phyloP scores from a whole-genome alignment of 2,888 invertebrate species.

The Monochamus alternatus region DNA sequence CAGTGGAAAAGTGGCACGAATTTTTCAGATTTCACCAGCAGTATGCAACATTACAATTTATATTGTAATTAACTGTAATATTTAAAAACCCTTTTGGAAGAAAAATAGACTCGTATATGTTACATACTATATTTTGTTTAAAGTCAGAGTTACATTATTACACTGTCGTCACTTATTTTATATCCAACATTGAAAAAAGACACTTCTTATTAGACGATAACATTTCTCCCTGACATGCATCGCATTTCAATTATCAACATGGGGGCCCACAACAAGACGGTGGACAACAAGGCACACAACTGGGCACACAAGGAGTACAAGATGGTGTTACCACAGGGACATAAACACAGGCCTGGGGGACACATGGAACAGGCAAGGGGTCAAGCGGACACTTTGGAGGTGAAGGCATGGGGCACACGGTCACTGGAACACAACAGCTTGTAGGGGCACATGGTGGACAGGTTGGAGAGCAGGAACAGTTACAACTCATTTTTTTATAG shows the following conservation, averaged over 20 bases:
- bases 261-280: slow-evolving; percentile 5
- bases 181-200: neutral
- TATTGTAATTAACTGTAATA: no score
- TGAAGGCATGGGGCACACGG: slow-evolving; percentile 49
- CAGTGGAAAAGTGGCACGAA: no score
- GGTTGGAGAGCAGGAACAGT: slow-evolving; percentile 28
- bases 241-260: neutral
- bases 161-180: slow-evolving; percentile 16
- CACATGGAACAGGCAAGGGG: slow-evolving; percentile 46
- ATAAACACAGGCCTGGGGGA: slow-evolving; percentile 50
- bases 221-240: neutral
- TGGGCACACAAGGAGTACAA: slow-evolving; percentile 37
- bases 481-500: slow-evolving; percentile 1
- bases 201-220: neutral
- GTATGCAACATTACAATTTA: no score
- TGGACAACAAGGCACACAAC: slow-evolving; percentile 21
- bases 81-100: neutral
- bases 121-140: slow-evolving; percentile 8
- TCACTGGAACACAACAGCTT: slow-evolving; percentile 49
- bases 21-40: no score
- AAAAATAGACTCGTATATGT: neutral
- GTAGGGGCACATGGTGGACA: slow-evolving; percentile 49
- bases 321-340: slow-evolving; percentile 51
- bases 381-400: slow-evolving; percentile 40
- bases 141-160: slow-evolving; percentile 20